Conservation (phyloP, 2,113 vertebrate species). For the Nycticebus coucang region DNA sequence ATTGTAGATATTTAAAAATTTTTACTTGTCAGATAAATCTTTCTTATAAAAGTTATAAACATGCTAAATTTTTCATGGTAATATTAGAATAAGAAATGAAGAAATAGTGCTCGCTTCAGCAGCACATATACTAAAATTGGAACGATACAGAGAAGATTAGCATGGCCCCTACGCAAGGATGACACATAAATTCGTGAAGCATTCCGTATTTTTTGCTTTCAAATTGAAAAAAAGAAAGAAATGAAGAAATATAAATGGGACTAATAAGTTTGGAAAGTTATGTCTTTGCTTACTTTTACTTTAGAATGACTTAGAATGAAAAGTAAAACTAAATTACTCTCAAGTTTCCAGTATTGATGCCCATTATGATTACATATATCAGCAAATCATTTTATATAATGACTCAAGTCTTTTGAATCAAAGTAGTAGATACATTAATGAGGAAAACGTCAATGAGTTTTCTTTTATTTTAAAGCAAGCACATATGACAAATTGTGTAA, state of each 20-base stretch:
- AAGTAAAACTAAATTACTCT: slow-evolving; percentile 18
- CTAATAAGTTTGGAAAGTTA: not conserved
- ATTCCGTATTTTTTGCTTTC: no score
- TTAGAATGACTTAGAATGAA: slow-evolving; percentile 40
- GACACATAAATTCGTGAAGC: no score
- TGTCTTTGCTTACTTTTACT: not conserved
- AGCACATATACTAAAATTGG: no score
- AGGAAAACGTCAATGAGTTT: slow-evolving; percentile 22
- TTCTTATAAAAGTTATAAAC: not conserved
- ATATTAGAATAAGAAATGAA: not conserved
- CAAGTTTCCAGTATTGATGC: not conserved
- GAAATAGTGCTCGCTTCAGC: not conserved
- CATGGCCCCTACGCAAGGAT: no score
- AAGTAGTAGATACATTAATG: slow-evolving; percentile 26
- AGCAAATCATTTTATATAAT: slow-evolving; percentile 41
- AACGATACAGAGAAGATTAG: no score
- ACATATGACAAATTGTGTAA: slow-evolving; percentile 53
- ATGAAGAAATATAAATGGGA: not conserved
- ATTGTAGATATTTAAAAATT: not conserved
- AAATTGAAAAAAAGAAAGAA: not conserved
- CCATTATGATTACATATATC: not conserved
- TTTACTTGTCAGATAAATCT: slow-evolving; percentile 17
- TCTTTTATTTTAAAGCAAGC: slow-evolving; percentile 59
- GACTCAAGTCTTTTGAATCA: not conserved
- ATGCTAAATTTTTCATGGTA: not conserved